Percentiles rank a stretch among this genome's conserved stretches.
phyloP scores from a whole-genome alignment of 2,797 vertebrate genomes.

The Mycteria americana region DNA sequence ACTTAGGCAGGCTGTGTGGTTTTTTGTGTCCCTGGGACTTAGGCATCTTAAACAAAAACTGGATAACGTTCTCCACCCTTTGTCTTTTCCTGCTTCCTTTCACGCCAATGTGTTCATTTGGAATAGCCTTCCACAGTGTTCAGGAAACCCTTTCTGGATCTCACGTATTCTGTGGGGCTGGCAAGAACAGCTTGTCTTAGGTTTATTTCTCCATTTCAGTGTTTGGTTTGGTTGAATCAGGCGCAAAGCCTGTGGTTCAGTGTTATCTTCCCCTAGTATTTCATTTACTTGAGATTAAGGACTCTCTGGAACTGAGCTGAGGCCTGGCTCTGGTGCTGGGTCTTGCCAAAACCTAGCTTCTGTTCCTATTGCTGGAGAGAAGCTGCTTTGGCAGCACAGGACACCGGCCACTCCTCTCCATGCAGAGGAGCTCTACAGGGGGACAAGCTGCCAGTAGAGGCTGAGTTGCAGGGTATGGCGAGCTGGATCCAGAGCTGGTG shows the following conservation, averaged over 20 bases:
- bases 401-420: rapidly evolving
- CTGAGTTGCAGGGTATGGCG: background rate
- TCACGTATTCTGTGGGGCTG: rapidly evolving
- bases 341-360: background rate
- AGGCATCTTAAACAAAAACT: background rate
- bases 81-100: background rate
- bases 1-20: background rate
- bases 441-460: background rate
- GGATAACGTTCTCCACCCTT: background rate
- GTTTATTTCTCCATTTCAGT: background rate
- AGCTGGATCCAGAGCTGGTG: background rate
- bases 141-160: background rate
- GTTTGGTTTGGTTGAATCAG: background rate
- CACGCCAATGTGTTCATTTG: background rate
- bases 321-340: background rate
- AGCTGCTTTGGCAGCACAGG: background rate
- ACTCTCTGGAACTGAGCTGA: background rate
- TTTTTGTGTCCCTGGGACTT: background rate
- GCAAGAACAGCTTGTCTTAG: background rate
- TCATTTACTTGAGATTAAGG: background rate
- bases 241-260: background rate
- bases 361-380: background rate
- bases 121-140: background rate
- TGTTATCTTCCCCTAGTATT: background rate
- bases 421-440: background rate